Evolutionary conservation across 2,113 vertebrate species (phyloP).

Genomic region (Sus scrofa): T2T-Sscrofa CM000813.6:49905001-49905500

Average conservation of each 20-base stretch:
- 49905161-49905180: constrained; percentile 15
- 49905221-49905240: not conserved
- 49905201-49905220: constrained; percentile 19
- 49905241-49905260: not conserved
- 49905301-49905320: constrained; percentile 23
- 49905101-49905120: not conserved
- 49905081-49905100: not conserved
- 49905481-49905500: not conserved
- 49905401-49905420: not conserved
- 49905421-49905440: constrained; percentile 14
- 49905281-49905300: not conserved
- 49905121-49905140: not conserved
- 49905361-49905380: not conserved
- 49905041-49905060: not conserved
- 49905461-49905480: not conserved
- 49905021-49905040: not conserved
- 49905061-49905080: constrained; percentile 17
- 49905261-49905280: not conserved
- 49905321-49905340: not conserved
- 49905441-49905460: constrained; percentile 8
- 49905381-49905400: constrained; percentile 4
- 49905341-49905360: not conserved
- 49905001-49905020: not conserved
- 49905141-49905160: constrained; percentile 47
- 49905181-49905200: not conserved